Conservation (phyloP, 2,888 invertebrate species). For the Aquatica leii region DNA sequence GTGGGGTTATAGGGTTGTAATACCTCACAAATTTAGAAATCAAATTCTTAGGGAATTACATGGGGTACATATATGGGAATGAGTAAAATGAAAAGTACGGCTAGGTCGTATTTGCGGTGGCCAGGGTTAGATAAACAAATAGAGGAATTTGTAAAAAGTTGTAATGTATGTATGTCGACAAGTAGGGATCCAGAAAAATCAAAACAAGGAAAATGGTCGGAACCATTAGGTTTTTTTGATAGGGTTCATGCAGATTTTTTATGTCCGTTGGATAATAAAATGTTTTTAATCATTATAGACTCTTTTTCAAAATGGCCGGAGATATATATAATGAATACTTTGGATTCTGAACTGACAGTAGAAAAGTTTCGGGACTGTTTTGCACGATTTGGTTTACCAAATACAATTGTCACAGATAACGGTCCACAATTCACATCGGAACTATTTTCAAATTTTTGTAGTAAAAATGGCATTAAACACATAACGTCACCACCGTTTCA, state of each 20-base stretch:
- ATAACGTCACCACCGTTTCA: conserved; percentile 10
- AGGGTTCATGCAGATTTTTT: conserved; percentile 38
- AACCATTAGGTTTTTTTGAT: conserved; percentile 21
- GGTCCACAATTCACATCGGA: conserved; percentile 28
- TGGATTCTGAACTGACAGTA: conserved; percentile 20
- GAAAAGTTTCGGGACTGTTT: conserved; percentile 36
- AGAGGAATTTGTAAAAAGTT: too few species aligned
- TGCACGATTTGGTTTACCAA: conserved; percentile 32
- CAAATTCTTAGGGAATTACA: too few species aligned
- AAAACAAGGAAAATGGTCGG: conserved; percentile 21
- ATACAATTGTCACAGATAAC: conserved; percentile 34
- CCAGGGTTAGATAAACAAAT: too few species aligned
- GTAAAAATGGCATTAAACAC: conserved; percentile 30
- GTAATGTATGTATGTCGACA: conserved; percentile 12
- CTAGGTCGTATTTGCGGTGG: conserved; percentile 28
- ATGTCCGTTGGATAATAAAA: conserved; percentile 33
- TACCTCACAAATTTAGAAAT: too few species aligned
- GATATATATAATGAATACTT: conserved; percentile 31
- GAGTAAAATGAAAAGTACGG: too few species aligned
- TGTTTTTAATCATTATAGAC: conserved; percentile 33
- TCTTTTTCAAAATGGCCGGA: conserved; percentile 39
- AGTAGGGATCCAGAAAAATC: conserved; percentile 23
- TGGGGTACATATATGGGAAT: too few species aligned
- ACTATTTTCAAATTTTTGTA: conserved; percentile 24
- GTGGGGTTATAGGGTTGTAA: too few species aligned